Evolutionary conservation across 1,140 invertebrate species (phyloP).

Genomic region (Yoshiicerus persimilis): DNA sequence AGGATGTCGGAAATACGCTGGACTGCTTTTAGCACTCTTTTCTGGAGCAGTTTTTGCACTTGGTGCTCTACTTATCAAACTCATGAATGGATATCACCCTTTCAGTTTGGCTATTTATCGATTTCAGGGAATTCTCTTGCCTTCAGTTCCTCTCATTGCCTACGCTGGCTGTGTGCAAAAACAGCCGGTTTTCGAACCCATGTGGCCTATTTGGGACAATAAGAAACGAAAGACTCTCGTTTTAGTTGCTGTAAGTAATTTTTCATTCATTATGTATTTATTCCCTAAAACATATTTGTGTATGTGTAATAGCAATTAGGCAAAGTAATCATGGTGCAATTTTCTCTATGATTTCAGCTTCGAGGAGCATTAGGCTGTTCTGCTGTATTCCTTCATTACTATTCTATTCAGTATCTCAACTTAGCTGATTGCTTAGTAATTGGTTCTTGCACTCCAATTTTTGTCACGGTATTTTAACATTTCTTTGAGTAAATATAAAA

Average conservation of each 20-base stretch:
- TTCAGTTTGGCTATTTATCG: constrained; percentile 54
- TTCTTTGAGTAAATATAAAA: constrained; percentile 45
- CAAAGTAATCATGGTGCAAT: no score
- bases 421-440: constrained; percentile 68
- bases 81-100: constrained; percentile 53
- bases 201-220: neutral
- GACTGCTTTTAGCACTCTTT: constrained; percentile 51
- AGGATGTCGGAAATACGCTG: constrained; percentile 35
- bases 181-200: neutral
- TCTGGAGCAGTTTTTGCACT: constrained; percentile 55
- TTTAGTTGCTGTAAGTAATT: neutral
- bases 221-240: neutral
- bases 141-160: constrained; percentile 52
- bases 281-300: no score
- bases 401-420: constrained; percentile 19
- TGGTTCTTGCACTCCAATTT: constrained; percentile 86
- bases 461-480: constrained; percentile 69
- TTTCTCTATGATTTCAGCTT: constrained; percentile 29
- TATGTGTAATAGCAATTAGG: no score
- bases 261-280: no score
- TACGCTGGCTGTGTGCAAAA: neutral
- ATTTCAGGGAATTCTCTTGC: constrained; percentile 54
- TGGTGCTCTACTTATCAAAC: constrained; percentile 55
- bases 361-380: neutral
- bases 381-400: constrained; percentile 30